Evolutionary conservation across 2,888 invertebrate genomes (phyloP), one percentile per base, ranked within the genome.

Genomic region (Dryococelus australis): DNA sequence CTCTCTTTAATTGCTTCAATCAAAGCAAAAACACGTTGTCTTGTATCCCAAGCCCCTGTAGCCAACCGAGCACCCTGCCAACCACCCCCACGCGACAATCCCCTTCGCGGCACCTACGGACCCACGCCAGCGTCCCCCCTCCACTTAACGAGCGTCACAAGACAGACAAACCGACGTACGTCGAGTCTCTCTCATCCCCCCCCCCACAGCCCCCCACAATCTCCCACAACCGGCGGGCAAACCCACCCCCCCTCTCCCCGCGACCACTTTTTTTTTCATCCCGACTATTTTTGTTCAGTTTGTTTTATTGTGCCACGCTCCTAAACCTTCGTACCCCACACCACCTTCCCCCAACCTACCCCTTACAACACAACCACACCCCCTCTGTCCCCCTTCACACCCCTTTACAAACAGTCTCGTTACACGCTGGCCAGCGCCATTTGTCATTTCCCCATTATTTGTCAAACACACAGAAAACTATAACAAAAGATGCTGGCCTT

Each of bases 11-110:
- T 88, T 88, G 88, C 86, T 88, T 88, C 88, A 88, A 88, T 88
- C 88, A 88, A 86, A 88, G 86, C 88, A 88, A 88, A 88, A 88
- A 88, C 88, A 88, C 88, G 88, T 88, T 85, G 86, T 85, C 87
- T 87, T 80, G 87, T 85, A 87, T 80, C 43, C 28, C 43, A 28
- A 20, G 16, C 83, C 83, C 83, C 16, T 12, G 6, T 16, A n/a
- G 16, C 28, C 43, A 10, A 20, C 83, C 20, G 43, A 12, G 20
- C 80, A 9, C 26, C 80, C 80, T 16, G 13, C 80, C 26, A 80
- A 1, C 80, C n/a, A 3, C 80, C 51, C 80, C 35, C 35, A 35
- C 35, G 35, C 80, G 26, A 80, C 80, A 51, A 35, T n/a, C 27
- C 83, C 43, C 83, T 43, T 28, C 83, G 35, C 83, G 12, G 35